These are phyloP conservation scores for Drosophila persimilis DNA, from an alignment of 1,140 invertebrate genomes.

Conservation along the genomic window DNA sequence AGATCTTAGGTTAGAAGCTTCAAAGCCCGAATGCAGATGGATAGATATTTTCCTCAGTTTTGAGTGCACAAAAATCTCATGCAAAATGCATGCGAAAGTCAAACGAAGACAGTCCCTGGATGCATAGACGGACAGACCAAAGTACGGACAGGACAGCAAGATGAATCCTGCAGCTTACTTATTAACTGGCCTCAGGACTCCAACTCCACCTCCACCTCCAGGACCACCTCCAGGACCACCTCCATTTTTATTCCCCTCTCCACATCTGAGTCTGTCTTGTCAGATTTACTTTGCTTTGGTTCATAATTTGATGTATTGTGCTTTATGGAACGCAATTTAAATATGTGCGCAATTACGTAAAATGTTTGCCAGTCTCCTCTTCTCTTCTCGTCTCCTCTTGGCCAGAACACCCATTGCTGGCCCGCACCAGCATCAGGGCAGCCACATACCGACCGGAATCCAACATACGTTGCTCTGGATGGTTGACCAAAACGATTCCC, in stretches of 20 bases:
- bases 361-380: conserved; percentile 59
- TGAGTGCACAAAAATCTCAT: conserved; percentile 55
- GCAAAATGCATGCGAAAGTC: conserved; percentile 56
- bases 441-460: conserved; percentile 10
- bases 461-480: conserved; percentile 32
- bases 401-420: no score
- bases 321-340: conserved; percentile 73
- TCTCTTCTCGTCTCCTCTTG: no score
- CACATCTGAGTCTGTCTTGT: conserved; percentile 14
- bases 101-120: conserved; percentile 9
- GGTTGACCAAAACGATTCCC: conserved; percentile 51
- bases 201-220: neutral
- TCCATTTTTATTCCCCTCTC: neutral
- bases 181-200: conserved; percentile 42
- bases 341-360: conserved; percentile 79
- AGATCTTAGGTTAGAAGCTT: no score
- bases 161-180: conserved; percentile 37
- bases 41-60: neutral
- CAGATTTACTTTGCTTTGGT: conserved; percentile 68
- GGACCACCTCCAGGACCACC: neutral
- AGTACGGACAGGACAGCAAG: conserved; percentile 18
- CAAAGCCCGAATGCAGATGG: no score
- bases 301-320: conserved; percentile 76
- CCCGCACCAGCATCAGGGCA: neutral
- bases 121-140: neutral